These are phyloP conservation scores for Antheraea assamensis DNA, from an alignment of 2,888 invertebrate genomes.

Conservation along the genomic window DNA sequence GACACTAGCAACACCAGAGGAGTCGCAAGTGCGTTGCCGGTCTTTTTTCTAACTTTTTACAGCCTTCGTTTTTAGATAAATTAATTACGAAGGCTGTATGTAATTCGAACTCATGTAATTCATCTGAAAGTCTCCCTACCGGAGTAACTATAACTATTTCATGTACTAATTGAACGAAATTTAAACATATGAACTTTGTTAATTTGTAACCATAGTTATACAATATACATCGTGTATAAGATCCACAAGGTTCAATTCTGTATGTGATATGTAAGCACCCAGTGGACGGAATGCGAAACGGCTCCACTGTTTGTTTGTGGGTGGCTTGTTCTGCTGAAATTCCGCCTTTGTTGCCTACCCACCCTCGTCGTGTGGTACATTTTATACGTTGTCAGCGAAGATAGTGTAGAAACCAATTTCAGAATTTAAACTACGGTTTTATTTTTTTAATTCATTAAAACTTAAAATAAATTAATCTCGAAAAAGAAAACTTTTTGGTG, in stretches of 20 bases:
- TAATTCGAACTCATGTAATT: no score
- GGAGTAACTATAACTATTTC: no score
- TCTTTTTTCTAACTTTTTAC: no score
- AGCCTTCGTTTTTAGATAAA: no score
- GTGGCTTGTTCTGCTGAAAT: slow-evolving; percentile 73
- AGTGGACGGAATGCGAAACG: slow-evolving; percentile 73
- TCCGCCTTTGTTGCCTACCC: slow-evolving; percentile 77
- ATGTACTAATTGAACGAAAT: background rate
- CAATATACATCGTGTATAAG: slow-evolving; percentile 14
- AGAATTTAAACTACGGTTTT: background rate
- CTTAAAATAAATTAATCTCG: background rate
- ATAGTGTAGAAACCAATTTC: background rate
- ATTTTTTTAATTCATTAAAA: background rate
- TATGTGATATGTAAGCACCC: slow-evolving; percentile 45
- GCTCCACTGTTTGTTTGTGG: slow-evolving; percentile 73
- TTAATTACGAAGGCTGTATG: no score
- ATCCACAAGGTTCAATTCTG: slow-evolving; percentile 54
- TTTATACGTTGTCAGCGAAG: slow-evolving; percentile 28
- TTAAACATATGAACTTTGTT: background rate
- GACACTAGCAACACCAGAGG: no score
- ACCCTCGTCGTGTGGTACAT: slow-evolving; percentile 35
- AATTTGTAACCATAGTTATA: background rate
- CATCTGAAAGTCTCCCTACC: no score
- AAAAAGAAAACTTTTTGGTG: background rate
- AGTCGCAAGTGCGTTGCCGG: no score